Evolutionary conservation across 2,797 vertebrate genomes (phyloP).

Genomic region (Brotogeris chrysoptera): DNA sequence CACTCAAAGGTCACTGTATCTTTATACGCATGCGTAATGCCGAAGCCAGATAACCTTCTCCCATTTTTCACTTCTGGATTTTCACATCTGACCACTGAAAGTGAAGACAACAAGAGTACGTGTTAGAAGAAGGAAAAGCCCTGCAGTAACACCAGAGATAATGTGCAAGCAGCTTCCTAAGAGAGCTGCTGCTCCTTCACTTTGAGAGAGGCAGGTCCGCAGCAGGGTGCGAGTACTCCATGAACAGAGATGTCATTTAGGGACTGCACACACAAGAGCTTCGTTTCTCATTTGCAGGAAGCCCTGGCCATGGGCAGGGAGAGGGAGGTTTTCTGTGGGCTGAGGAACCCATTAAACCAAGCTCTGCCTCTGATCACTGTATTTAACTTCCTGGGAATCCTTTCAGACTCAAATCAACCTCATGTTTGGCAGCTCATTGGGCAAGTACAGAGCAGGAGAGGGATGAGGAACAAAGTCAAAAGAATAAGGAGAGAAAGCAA

Average conservation of each 20-base stretch:
- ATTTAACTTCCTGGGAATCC: not conserved
- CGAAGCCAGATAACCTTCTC: not conserved
- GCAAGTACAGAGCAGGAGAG: not conserved
- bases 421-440: not conserved
- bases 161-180: rapidly evolving
- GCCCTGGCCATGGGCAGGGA: not conserved
- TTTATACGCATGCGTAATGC: not conserved
- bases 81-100: slow-evolving; percentile 29
- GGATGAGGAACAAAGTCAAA: not conserved
- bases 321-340: not conserved
- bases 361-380: not conserved
- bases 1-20: slow-evolving; percentile 24
- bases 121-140: not conserved
- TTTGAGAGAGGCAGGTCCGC: not conserved
- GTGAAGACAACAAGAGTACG: not conserved
- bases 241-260: not conserved
- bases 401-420: not conserved
- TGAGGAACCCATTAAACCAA: not conserved
- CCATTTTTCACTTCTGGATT: slow-evolving; percentile 31
- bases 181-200: not conserved
- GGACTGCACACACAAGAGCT: not conserved
- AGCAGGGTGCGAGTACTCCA: not conserved
- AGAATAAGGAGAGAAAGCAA: not conserved
- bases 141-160: not conserved
- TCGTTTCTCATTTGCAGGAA: not conserved